Evolutionary conservation across 2,113 vertebrate genomes (phyloP).

Genomic region (Meleagris gallopavo): DNA sequence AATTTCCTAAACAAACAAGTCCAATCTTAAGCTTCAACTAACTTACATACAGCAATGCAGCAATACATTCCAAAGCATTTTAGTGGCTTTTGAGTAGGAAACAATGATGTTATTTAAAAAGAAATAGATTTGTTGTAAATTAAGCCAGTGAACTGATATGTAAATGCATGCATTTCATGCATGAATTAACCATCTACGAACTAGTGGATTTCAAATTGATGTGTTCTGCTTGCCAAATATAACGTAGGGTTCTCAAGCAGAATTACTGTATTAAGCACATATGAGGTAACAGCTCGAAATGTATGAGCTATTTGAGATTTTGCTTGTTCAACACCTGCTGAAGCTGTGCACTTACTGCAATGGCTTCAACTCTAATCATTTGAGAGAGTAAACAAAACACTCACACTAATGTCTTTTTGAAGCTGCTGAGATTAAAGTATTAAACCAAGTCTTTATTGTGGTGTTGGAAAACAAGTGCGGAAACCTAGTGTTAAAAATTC

Average conservation of each 20-base stretch:
- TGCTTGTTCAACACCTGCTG: not conserved
- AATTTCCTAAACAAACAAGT: not conserved
- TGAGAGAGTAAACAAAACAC: not conserved
- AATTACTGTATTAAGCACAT: not conserved
- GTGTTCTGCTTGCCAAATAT: not conserved
- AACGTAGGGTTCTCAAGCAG: not conserved
- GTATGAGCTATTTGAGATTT: not conserved
- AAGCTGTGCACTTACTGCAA: not conserved
- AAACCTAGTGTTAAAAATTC: not conserved
- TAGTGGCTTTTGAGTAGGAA: not conserved
- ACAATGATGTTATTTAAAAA: not conserved
- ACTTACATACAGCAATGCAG: not conserved
- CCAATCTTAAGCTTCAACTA: not conserved
- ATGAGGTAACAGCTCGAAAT: not conserved
- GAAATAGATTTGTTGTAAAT: not conserved
- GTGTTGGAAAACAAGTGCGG: not conserved
- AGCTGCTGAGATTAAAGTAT: not conserved
- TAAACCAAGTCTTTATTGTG: not conserved
- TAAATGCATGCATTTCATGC: constrained; percentile 6
- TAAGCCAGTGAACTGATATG: not conserved
- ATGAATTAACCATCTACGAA: constrained; percentile 37
- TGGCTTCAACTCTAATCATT: not conserved
- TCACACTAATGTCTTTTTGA: not conserved
- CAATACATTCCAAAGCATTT: not conserved
- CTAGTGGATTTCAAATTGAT: not conserved